These are phyloP conservation scores for Drosophila demipolita DNA, from an alignment of 2,888 invertebrate species.

Conservation along the genomic window DNA sequence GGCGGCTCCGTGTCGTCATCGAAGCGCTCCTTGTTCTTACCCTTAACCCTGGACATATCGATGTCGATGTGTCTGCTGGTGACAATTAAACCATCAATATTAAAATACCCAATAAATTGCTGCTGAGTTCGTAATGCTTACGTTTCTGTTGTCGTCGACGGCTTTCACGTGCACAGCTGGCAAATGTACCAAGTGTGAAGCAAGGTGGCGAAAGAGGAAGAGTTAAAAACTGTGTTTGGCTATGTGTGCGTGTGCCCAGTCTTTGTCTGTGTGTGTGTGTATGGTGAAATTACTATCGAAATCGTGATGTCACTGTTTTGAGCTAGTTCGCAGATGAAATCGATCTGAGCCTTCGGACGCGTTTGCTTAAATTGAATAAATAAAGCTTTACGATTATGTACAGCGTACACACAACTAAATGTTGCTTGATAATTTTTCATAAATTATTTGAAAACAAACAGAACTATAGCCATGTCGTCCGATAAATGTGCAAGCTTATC, in stretches of 20 bases:
- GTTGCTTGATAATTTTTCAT: no score
- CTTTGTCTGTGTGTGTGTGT: not conserved
- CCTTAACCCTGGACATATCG: slow-evolving; percentile 73
- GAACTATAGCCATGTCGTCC: slow-evolving; percentile 14
- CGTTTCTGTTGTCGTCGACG: slow-evolving; percentile 25
- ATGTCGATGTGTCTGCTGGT: slow-evolving; percentile 1
- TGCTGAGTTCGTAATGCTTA: slow-evolving; percentile 10
- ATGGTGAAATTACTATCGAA: slow-evolving; percentile 39
- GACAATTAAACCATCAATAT: not conserved
- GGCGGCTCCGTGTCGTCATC: slow-evolving; percentile 73
- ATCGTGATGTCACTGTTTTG: slow-evolving; percentile 51
- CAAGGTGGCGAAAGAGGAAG: slow-evolving; percentile 35
- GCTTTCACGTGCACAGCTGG: slow-evolving; percentile 79
- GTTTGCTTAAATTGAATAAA: not conserved
- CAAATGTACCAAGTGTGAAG: slow-evolving; percentile 56
- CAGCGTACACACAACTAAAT: not conserved
- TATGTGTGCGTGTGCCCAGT: not conserved
- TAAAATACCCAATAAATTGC: not conserved
- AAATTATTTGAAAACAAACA: not conserved
- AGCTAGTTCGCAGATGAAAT: slow-evolving; percentile 35
- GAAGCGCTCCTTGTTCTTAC: slow-evolving; percentile 81
- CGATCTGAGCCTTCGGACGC: not conserved
- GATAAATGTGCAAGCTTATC: slow-evolving; percentile 31
- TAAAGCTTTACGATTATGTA: not conserved
- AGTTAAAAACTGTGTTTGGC: slow-evolving; percentile 24